Percentiles rank a stretch among this genome's conserved stretches.
These are phyloP conservation scores for Mormoops blainvillei DNA, from an alignment of 2,113 vertebrate species.

Conservation along the genomic window DNA sequence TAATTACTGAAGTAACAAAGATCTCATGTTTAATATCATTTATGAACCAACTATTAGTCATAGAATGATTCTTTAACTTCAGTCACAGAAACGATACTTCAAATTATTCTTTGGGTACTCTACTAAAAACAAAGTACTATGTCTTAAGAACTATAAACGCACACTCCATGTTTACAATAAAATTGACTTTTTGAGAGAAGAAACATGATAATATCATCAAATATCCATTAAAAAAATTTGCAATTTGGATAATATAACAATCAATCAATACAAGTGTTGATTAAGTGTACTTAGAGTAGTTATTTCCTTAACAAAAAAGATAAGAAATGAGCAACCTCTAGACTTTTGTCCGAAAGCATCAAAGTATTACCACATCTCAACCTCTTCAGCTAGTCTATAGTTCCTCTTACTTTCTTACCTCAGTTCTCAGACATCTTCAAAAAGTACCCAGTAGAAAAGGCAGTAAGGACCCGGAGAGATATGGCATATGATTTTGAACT, in stretches of 20 bases:
- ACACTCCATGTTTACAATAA: not conserved
- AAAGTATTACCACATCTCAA: not conserved
- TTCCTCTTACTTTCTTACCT: not conserved
- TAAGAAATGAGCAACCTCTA: not conserved
- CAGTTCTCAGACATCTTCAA: not conserved
- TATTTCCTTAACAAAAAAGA: not conserved
- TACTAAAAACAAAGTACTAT: not conserved
- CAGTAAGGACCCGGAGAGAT: not conserved
- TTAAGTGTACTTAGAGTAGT: not conserved
- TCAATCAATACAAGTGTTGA: not conserved
- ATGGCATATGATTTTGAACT: not conserved
- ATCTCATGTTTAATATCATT: not conserved
- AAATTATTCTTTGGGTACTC: not conserved
- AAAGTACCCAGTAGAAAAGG: not conserved
- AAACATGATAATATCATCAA: not conserved
- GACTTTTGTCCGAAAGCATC: not conserved
- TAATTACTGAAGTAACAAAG: constrained; percentile 38
- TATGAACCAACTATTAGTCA: constrained; percentile 3
- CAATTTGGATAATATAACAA: not conserved
- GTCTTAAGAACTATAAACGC: not conserved
- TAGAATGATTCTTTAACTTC: constrained; percentile 23
- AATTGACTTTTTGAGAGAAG: constrained; percentile 12
- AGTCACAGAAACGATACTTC: not conserved
- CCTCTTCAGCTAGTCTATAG: not conserved
- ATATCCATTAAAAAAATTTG: constrained; percentile 16